Conservation (phyloP, 2,888 invertebrate species). For the Ochropacha duplaris region DNA sequence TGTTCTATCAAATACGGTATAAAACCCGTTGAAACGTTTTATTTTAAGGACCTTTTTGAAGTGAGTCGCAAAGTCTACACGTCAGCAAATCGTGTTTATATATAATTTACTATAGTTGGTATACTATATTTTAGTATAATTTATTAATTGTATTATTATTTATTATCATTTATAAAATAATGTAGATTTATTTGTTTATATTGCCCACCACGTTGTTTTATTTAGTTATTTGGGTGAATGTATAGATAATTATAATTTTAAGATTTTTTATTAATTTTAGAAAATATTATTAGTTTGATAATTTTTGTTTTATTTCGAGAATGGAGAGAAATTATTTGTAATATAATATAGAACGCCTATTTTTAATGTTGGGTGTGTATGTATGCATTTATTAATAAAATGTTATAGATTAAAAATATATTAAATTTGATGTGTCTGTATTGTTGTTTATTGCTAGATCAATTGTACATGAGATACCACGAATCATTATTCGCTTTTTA, state of each 20-base stretch:
- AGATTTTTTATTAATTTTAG: neutral
- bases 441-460: too few species aligned
- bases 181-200: neutral
- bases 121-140: neutral
- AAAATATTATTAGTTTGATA: neutral
- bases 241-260: neutral
- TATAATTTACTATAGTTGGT: neutral
- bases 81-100: neutral
- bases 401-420: too few species aligned
- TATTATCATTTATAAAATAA: neutral
- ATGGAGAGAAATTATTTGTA: neutral
- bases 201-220: slow-evolving; percentile 1
- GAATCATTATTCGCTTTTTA: neutral
- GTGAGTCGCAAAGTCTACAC: neutral
- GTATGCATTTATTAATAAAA: neutral
- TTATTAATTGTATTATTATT: neutral
- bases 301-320: neutral
- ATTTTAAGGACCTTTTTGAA: neutral
- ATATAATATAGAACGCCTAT: neutral
- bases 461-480: neutral
- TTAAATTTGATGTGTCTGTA: too few species aligned
- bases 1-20: too few species aligned
- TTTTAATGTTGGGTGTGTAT: neutral
- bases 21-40: too few species aligned
- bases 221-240: slow-evolving; percentile 4